These are phyloP conservation scores for Phyllopteryx taeniolatus DNA, from an alignment of 2,113 vertebrate species.

Conservation along the genomic window DNA sequence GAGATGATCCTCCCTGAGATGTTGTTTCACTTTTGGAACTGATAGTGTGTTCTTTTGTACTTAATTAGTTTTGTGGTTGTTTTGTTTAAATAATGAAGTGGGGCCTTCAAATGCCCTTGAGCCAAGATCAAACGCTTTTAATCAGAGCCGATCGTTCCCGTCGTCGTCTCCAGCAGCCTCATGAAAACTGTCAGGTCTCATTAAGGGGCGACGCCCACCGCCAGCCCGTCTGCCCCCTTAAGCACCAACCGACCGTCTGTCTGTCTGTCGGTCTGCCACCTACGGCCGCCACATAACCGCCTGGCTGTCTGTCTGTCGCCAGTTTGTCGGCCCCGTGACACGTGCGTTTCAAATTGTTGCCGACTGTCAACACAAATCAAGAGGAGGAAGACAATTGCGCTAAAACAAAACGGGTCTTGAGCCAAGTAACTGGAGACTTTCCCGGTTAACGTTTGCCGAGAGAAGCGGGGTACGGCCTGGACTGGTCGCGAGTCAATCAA, in stretches of 20 bases:
- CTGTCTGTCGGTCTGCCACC: slow-evolving; percentile 17
- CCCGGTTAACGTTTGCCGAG: background rate
- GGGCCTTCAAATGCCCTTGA: slow-evolving; percentile 3
- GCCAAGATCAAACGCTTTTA: slow-evolving; percentile 46
- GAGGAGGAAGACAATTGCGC: background rate
- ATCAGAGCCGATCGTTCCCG: slow-evolving; percentile 37
- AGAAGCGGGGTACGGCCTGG: background rate
- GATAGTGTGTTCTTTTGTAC: too few relatives aligned
- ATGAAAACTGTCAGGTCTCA: slow-evolving; percentile 62
- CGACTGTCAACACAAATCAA: background rate
- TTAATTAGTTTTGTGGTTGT: too few relatives aligned
- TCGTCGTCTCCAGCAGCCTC: slow-evolving; percentile 36
- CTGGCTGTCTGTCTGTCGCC: slow-evolving; percentile 28
- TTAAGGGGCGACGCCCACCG: slow-evolving; percentile 57
- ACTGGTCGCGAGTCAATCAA: background rate
- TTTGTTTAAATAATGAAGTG: too few relatives aligned
- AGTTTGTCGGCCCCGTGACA: slow-evolving; percentile 16
- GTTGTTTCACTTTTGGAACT: too few relatives aligned
- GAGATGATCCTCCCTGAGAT: too few relatives aligned
- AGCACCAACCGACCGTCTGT: background rate
- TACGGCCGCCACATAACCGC: slow-evolving; percentile 7
- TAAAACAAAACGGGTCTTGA: too few relatives aligned
- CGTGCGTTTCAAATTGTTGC: too few relatives aligned
- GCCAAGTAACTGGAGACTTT: too few relatives aligned
- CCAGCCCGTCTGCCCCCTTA: slow-evolving; percentile 55